Evolutionary conservation across 2,113 vertebrate genomes (phyloP).

Genomic region (Channa maculata): DNA sequence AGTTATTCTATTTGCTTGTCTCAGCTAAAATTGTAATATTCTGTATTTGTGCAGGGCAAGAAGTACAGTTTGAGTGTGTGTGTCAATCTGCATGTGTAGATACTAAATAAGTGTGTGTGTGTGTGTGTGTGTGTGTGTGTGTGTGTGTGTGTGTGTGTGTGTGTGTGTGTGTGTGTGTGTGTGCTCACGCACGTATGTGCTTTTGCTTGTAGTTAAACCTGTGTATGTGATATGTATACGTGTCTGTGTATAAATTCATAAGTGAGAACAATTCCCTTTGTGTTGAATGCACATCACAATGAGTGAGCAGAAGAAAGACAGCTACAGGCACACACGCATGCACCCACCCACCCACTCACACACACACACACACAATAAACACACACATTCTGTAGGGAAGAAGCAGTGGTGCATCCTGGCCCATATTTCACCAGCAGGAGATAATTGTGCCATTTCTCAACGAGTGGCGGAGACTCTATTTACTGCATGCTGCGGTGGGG

Average conservation of each 20-base stretch:
- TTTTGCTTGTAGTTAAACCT: constrained; percentile 18
- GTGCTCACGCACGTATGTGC: neutral
- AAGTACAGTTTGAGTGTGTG: constrained; percentile 28
- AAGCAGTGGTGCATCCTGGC: constrained; percentile 77
- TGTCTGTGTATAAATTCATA: constrained; percentile 31
- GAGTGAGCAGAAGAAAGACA: constrained; percentile 40
- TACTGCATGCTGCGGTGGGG: constrained; percentile 80
- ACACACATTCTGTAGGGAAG: constrained; percentile 68
- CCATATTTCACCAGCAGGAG: constrained; percentile 83
- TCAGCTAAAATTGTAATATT: constrained; percentile 58
- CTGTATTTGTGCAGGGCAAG: constrained; percentile 40
- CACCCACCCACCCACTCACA: neutral
- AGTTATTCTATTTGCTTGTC: constrained; percentile 64
- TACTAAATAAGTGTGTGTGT: neutral
- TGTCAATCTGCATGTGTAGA: neutral
- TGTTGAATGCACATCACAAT: constrained; percentile 48
- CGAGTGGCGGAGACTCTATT: constrained; percentile 81
- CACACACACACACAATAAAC: constrained; percentile 39
- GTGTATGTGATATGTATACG: constrained; percentile 14
- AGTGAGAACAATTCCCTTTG: constrained; percentile 45
- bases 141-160: neutral
- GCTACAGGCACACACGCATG: constrained; percentile 22
- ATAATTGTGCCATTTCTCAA: constrained; percentile 85
- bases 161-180: neutral
- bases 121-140: neutral